phyloP scores from a whole-genome alignment of 2,888 invertebrate genomes.

The Rapana venosa region DNA sequence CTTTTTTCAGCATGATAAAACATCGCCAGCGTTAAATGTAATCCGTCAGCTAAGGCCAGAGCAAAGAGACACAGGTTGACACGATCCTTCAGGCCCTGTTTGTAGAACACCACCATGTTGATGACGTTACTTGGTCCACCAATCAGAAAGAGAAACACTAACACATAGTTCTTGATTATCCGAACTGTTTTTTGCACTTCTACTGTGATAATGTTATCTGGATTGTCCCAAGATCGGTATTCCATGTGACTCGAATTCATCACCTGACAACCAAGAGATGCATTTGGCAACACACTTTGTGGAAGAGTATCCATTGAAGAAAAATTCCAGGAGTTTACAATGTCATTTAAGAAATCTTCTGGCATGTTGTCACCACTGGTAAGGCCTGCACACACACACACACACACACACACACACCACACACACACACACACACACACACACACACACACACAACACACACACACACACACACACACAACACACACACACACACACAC shows the following conservation, averaged over 20 bases:
- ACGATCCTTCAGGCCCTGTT: neutral
- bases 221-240: neutral
- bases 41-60: neutral
- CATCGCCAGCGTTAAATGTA: neutral
- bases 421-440: no score
- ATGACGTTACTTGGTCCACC: neutral
- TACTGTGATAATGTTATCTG: neutral
- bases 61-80: neutral
- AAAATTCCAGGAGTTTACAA: no score
- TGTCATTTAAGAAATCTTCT: no score
- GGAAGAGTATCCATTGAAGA: no score
- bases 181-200: neutral
- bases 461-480: no score
- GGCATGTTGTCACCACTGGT: no score
- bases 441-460: no score
- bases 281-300: no score
- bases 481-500: no score
- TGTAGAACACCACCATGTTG: neutral
- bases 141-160: neutral
- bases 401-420: no score
- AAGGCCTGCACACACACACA: no score
- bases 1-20: neutral
- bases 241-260: neutral
- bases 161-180: neutral
- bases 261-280: neutral